Evolutionary conservation across 2,113 vertebrate genomes (phyloP).

Genomic region (Sula dactylatra): DNA sequence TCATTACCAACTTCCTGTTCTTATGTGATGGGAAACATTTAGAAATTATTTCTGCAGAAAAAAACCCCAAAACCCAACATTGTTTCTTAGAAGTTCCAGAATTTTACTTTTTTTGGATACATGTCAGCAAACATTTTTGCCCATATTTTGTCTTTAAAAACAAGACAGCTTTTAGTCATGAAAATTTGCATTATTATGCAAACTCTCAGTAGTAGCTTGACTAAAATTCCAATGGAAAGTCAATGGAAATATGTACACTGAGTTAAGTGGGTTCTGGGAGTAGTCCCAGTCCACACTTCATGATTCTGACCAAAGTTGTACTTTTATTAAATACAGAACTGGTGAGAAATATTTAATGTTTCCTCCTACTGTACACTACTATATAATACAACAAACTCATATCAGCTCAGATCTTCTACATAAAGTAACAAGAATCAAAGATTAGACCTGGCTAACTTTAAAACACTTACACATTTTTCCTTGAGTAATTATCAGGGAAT

Average conservation of each 20-base stretch:
- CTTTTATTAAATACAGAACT: neutral
- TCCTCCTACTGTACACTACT: neutral
- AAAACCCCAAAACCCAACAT: rapidly evolving
- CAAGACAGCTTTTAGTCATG: neutral
- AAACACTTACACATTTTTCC: neutral
- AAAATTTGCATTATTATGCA: neutral
- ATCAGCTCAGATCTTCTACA: neutral
- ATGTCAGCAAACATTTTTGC: neutral
- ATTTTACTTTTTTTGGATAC: neutral
- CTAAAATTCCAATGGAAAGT: neutral
- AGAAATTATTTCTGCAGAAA: neutral
- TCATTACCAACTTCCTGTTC: neutral
- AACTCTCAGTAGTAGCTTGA: neutral
- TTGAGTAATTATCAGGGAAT: neutral
- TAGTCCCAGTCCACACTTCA: neutral
- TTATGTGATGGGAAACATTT: neutral
- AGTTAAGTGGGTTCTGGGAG: neutral
- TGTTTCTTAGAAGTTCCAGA: neutral
- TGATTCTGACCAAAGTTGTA: neutral
- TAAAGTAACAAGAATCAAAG: neutral
- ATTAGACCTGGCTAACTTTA: neutral
- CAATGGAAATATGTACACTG: neutral
- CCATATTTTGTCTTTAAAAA: neutral
- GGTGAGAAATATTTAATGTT: neutral
- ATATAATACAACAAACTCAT: neutral